A percentile compares a stretch with the other conserved stretches of the same genome.
Conservation (phyloP, 2,797 vertebrate species). For the Phylloscopus collybita region DNA sequence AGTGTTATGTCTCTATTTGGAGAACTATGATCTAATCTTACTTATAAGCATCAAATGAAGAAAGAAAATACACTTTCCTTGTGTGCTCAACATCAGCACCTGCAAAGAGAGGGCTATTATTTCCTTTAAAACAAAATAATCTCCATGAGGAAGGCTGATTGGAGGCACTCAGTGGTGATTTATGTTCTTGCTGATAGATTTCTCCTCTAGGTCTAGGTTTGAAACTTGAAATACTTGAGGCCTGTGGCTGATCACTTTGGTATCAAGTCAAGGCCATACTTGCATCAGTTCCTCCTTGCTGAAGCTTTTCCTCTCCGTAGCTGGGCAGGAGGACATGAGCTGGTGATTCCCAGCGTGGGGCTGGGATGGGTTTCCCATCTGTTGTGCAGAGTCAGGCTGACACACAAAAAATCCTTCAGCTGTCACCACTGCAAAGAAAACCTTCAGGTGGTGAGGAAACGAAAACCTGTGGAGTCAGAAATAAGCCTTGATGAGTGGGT, state of each 20-base stretch:
- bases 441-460: neutral
- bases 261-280: neutral
- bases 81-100: neutral
- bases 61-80: neutral
- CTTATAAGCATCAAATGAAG: neutral
- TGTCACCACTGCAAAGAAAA: neutral
- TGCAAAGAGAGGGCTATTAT: neutral
- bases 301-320: neutral
- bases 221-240: neutral
- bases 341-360: neutral
- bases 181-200: neutral
- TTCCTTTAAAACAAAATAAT: neutral
- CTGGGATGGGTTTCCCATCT: neutral
- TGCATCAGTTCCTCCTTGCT: neutral
- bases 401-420: neutral
- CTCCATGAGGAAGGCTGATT: neutral
- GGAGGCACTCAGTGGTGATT: neutral
- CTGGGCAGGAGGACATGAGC: neutral
- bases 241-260: neutral
- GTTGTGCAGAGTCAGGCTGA: neutral
- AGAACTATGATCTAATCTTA: neutral
- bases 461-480: neutral
- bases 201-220: neutral
- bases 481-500: neutral
- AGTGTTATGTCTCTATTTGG: neutral